Evolutionary conservation across 1,140 invertebrate genomes (phyloP).

Genomic region (Drosophila ironensis): DNA sequence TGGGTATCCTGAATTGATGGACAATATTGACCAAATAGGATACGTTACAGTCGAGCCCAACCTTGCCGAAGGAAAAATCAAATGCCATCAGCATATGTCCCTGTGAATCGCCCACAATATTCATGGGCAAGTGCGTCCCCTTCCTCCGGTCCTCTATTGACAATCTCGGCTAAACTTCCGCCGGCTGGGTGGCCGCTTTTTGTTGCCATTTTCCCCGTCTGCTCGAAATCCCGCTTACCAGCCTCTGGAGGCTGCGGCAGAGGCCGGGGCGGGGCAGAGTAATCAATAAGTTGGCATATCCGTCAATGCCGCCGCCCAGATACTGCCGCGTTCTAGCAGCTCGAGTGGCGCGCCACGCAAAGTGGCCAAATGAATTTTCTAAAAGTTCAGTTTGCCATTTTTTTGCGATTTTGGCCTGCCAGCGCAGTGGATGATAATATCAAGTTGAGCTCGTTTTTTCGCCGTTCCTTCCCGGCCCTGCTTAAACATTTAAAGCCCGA

Average conservation of each 20-base stretch:
- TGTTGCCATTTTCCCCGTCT: constrained; percentile 30
- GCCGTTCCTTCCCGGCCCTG: not conserved
- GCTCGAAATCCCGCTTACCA: constrained; percentile 13
- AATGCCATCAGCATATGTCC: constrained; percentile 36
- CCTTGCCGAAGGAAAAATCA: constrained; percentile 2
- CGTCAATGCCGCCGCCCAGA: constrained; percentile 20
- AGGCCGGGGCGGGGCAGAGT: constrained; percentile 15
- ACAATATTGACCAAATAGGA: too few species aligned
- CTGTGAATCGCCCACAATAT: constrained; percentile 23
- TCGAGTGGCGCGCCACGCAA: constrained; percentile 40
- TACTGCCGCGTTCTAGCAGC: not conserved
- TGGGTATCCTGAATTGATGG: too few species aligned
- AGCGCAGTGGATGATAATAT: constrained; percentile 29
- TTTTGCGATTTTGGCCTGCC: not conserved
- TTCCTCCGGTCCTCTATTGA: constrained; percentile 35
- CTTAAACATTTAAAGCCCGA: constrained; percentile 8
- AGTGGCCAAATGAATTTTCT: constrained; percentile 53
- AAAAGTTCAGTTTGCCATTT: constrained; percentile 43
- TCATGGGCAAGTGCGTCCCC: constrained; percentile 19
- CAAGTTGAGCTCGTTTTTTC: constrained; percentile 39
- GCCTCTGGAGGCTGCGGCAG: not conserved
- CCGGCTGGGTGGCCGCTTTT: constrained; percentile 41
- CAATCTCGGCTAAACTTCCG: constrained; percentile 71
- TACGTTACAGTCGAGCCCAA: too few species aligned
- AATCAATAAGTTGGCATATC: constrained; percentile 72